Base-by-base conservation (phyloP, 2,113 vertebrate genomes). In the Dipodomys stephensi region DNA sequence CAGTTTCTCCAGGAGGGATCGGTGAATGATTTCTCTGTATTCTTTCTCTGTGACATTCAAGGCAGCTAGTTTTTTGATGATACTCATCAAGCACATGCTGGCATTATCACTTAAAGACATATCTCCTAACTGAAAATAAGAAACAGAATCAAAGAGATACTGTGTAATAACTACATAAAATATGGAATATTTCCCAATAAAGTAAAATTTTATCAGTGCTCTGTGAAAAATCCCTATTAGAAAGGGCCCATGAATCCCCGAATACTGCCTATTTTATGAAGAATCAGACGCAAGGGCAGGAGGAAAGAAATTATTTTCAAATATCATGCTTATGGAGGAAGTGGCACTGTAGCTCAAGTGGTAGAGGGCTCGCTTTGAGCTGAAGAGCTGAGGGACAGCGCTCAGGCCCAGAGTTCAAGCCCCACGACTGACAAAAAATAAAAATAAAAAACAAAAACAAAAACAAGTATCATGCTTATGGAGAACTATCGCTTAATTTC, bases 31-130 rank as follows among this genome's bases (percentile, higher is more conserved):
- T 86, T 99, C 99, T 92, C 96, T 98, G 90, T 98, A 99, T n/a
- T 98, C 98, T 8, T 98, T 98, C 74, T 99, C 98, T 5, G 98
- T 98, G n/a, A 98, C 90, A 0, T 96, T 88, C 1, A 99, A 92
- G 57, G 97, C 98, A 46, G 98, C 98, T 90, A 99, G 96, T 76
- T 97, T 98, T 4, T 72, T 94, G 92, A 99, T 98, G 28, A 99
- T 91, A 19, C 97, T 98, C 60, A 97, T 98, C 96, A 99, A 95
- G 95, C 99, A 99, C 95, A 99, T 90, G 96, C 98, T 98, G 97
- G 99, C 99, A 0, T 98, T 99, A 98, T 99, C 99, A 96, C 98
- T 99, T 89, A 99, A 97, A 65, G 99, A 99, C 99, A 99, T 99
- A 96, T 99, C 99, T 13, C 99, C 99, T 16, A 99, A 98, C 99